Evolutionary conservation across 2,797 vertebrate species (phyloP).

Genomic region (Oryzias sinensis): DNA sequence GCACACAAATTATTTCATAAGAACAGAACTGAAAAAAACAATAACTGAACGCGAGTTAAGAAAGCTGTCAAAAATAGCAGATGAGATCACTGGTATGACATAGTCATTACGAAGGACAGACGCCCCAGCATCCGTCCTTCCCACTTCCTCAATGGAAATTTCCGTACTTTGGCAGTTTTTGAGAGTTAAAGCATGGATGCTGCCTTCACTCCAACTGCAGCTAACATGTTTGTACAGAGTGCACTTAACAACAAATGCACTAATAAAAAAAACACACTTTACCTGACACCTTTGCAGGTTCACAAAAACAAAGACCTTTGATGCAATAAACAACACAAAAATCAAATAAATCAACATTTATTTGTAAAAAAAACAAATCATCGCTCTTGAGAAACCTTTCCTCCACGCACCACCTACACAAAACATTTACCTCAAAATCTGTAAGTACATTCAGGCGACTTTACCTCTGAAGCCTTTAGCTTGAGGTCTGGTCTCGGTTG

Average conservation of each 20-base stretch:
- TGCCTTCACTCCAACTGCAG: slow-evolving; percentile 55
- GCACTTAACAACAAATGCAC: slow-evolving; percentile 34
- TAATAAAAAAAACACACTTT: slow-evolving; percentile 15
- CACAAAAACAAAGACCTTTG: slow-evolving; percentile 24
- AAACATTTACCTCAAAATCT: too few relatives aligned
- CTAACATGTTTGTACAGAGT: slow-evolving; percentile 56
- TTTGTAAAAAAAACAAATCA: slow-evolving; percentile 5
- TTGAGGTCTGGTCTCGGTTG: slow-evolving; percentile 2
- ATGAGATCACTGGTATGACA: slow-evolving; percentile 77
- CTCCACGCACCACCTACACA: too few relatives aligned
- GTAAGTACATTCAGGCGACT: slow-evolving; percentile 50
- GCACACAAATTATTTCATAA: slow-evolving; percentile 5
- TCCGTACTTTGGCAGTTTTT: slow-evolving; percentile 61
- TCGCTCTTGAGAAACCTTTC: background rate
- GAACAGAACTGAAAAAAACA: background rate
- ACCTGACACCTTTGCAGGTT: slow-evolving; percentile 6
- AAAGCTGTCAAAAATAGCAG: slow-evolving; percentile 48
- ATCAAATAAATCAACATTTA: slow-evolving; percentile 7
- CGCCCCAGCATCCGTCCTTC: slow-evolving; percentile 53
- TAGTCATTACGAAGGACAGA: slow-evolving; percentile 81
- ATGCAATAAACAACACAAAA: slow-evolving; percentile 4
- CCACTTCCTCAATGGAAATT: slow-evolving; percentile 75
- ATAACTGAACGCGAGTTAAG: slow-evolving; percentile 1
- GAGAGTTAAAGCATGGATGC: slow-evolving; percentile 40
- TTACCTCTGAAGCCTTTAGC: slow-evolving; percentile 19